Base-by-base conservation (phyloP, 2,113 vertebrate species). In the Halcyon senegalensis region DNA sequence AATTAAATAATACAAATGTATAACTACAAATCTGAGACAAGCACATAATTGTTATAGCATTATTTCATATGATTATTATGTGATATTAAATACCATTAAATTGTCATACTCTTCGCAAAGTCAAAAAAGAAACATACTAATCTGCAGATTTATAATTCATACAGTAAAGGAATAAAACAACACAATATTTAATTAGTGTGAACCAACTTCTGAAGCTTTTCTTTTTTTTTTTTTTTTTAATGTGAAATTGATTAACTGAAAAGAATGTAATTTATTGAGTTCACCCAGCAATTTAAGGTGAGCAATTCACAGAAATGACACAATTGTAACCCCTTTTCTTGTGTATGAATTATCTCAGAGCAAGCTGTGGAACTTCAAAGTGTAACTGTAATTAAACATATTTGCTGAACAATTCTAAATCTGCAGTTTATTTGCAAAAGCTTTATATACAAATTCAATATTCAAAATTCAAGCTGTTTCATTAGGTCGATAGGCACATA, bases 381-480 rank as follows among this genome's bases (percentile, higher is more conserved):
- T 70, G 73, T 75, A 90, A 48, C 58, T 96, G 39, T 58, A 95
- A 93, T 93, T 84, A 92, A 88, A 90, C 19, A 74, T 93, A 89
- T 76, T 89, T 89, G 56, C 72, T 78, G 56, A 88, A 81, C 63
- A 89, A 78, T 79, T 87, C 60, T 84, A 90, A 88, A 88, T 90
- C 83, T 93, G 88, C 35, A 90, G 30, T 94, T 95, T 90, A 93
- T 96, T 96, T 94, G 90, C 68, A 89, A 94, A 96, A 90, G 85
- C 92, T 78, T 90, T 88, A 90, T 92, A 92, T 90, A 96, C 93
- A 97, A 91, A 77, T 73, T 94, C 62, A 91, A 82, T 91, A 72
- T 81, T 95, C 64, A 95, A 95, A 96, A 93, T 81, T 93, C 90
- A 94, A 93, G 79, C 72, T 90, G 68, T 64, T 94, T 81, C 37